Conservation (phyloP, 2,797 vertebrate genomes). For the Liasis olivaceus region DNA sequence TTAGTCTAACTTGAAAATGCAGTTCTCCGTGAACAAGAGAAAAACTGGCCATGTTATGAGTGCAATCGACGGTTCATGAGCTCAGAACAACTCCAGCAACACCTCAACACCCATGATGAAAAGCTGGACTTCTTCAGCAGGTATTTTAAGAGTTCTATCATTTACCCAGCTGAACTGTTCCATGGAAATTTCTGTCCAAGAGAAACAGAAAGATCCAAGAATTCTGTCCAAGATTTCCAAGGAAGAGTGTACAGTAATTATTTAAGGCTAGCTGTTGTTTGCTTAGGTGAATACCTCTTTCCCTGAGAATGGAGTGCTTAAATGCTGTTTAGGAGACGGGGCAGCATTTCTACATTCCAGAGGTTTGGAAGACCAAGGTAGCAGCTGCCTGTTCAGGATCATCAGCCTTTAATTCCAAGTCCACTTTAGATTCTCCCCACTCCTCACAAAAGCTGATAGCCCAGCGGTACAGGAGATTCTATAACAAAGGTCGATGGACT, state of each 20-base stretch:
- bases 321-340: not conserved
- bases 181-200: not conserved
- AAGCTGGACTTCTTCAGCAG: constrained; percentile 90
- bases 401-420: not conserved
- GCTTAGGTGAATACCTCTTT: not conserved
- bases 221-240: not conserved
- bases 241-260: not conserved
- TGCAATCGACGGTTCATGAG: constrained; percentile 96
- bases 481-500: not conserved
- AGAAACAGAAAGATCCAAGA: not conserved
- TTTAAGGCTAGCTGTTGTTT: not conserved
- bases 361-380: too few species aligned
- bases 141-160: constrained; percentile 67
- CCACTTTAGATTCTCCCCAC: not conserved
- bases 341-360: not conserved
- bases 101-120: constrained; percentile 97
- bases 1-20: constrained; percentile 48
- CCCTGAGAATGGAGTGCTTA: not conserved
- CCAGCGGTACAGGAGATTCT: not conserved
- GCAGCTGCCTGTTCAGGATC: not conserved
- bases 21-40: constrained; percentile 96
- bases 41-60: constrained; percentile 98
- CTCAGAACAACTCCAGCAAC: constrained; percentile 96
- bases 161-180: not conserved
- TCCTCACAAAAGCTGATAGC: not conserved